Conservation (phyloP, 2,113 vertebrate species). For the Albula glossodonta region DNA sequence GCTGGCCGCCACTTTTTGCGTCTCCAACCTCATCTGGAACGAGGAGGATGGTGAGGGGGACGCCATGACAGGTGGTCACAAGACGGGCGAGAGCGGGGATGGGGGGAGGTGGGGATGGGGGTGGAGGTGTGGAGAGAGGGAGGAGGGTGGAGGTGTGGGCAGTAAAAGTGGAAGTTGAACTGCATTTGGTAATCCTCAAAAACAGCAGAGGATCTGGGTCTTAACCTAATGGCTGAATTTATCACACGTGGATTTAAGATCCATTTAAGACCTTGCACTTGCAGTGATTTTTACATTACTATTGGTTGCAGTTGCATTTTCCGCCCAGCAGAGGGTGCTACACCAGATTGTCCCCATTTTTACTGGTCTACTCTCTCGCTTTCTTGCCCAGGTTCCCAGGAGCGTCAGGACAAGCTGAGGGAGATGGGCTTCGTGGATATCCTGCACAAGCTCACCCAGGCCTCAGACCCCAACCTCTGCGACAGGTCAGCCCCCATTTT, state of each 20-base stretch:
- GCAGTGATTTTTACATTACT: background rate
- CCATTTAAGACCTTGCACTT: background rate
- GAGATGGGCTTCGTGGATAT: slow-evolving; percentile 98
- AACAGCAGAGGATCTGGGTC: background rate
- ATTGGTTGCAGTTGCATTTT: background rate
- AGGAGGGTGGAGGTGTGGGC: background rate
- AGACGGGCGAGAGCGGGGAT: background rate
- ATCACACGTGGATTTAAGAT: too few species aligned
- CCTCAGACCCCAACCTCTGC: slow-evolving; percentile 90
- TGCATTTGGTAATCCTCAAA: background rate
- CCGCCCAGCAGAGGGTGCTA: background rate
- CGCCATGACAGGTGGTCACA: slow-evolving; percentile 1
- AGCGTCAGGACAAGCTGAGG: slow-evolving; percentile 93
- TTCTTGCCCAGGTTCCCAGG: slow-evolving; percentile 84
- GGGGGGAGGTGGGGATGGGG: background rate
- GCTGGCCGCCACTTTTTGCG: slow-evolving; percentile 93
- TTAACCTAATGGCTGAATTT: too few species aligned
- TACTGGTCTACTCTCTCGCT: background rate
- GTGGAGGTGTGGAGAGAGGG: background rate
- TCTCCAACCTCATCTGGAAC: slow-evolving; percentile 98
- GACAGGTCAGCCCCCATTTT: slow-evolving; percentile 80
- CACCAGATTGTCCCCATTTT: background rate
- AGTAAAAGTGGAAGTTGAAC: background rate
- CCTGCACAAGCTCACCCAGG: slow-evolving; percentile 93
- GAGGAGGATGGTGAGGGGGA: slow-evolving; percentile 91